A percentile compares a stretch with the other conserved stretches of the same genome.
These are phyloP conservation scores for Crambe crambe DNA, from an alignment of 37 sponge, comb jelly and placozoan species.

Conservation along the genomic window DNA sequence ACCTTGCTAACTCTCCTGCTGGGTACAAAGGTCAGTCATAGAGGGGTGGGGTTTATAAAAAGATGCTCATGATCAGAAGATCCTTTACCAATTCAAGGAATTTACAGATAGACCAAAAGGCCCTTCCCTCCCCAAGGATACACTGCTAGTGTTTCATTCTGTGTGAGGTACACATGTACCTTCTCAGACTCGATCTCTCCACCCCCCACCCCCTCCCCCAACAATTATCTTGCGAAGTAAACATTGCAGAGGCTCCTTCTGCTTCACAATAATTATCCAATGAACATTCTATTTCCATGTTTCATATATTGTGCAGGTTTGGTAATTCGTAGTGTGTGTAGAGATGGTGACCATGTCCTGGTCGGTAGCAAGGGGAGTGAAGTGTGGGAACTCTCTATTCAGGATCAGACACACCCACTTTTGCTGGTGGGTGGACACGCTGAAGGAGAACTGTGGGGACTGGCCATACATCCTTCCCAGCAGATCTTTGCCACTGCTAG, in stretches of 20 bases:
- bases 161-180: neutral
- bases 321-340: conserved; percentile 78
- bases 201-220: neutral
- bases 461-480: conserved; percentile 81
- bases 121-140: no score
- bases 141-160: no score
- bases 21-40: conserved; percentile 71
- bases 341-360: conserved; percentile 78
- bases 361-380: conserved; percentile 92
- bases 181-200: neutral
- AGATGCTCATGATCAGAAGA: no score
- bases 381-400: conserved; percentile 73
- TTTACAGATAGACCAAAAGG: no score
- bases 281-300: no score
- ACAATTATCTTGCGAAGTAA: neutral
- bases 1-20: conserved; percentile 53
- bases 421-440: conserved; percentile 78
- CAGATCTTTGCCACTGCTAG: conserved; percentile 89
- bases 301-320: conserved; percentile 61
- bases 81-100: no score
- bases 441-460: conserved; percentile 97
- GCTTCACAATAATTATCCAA: neutral
- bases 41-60: no score
- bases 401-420: conserved; percentile 64
- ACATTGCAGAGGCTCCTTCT: neutral